These are phyloP conservation scores for Mormyrus lacerda DNA, from an alignment of 2,113 vertebrate genomes.

Conservation along the genomic window DNA sequence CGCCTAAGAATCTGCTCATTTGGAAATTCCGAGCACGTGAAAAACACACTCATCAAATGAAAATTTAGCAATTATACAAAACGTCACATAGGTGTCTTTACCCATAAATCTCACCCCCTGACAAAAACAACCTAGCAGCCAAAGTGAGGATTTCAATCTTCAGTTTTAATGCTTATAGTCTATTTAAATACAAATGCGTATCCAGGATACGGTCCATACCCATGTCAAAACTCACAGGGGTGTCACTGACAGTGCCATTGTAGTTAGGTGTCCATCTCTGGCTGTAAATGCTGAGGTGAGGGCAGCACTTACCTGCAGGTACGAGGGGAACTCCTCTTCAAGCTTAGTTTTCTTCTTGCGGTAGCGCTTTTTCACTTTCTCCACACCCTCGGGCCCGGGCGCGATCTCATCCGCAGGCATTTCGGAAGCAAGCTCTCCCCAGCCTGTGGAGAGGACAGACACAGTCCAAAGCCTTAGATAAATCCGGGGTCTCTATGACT, in stretches of 20 bases:
- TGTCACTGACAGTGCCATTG: neutral
- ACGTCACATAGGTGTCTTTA: neutral
- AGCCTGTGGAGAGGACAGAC: conserved; percentile 43
- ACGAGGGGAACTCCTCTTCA: conserved; percentile 88
- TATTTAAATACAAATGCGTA: neutral
- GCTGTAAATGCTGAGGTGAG: neutral
- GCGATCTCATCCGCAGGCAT: conserved; percentile 62
- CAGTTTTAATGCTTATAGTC: neutral
- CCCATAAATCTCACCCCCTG: neutral
- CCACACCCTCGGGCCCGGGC: conserved; percentile 63
- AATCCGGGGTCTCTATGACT: neutral
- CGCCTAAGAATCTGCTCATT: neutral
- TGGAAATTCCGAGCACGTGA: neutral
- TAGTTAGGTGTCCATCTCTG: neutral
- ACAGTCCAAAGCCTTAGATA: neutral
- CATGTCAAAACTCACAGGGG: neutral
- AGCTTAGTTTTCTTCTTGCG: conserved; percentile 94
- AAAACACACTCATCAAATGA: neutral
- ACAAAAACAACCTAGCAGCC: neutral
- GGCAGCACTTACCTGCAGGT: conserved; percentile 74
- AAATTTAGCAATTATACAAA: neutral
- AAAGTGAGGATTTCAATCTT: neutral
- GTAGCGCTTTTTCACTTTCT: conserved; percentile 93
- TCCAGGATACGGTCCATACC: neutral
- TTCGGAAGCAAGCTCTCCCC: conserved; percentile 68